phyloP scores from a whole-genome alignment of 2,797 vertebrate genomes.

The Cyprinodon diabolis region DNA sequence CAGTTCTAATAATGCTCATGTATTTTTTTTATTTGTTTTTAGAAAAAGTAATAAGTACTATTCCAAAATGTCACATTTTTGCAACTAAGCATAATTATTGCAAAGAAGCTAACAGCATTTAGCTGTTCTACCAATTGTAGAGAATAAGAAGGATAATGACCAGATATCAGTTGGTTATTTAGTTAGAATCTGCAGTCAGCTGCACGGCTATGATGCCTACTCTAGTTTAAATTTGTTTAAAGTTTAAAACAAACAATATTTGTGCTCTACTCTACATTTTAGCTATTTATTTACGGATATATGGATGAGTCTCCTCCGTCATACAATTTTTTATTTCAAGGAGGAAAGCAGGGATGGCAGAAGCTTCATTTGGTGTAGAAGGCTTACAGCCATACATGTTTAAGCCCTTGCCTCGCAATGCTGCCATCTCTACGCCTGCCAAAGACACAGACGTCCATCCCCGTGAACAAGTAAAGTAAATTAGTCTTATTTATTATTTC shows the following conservation, averaged over 20 bases:
- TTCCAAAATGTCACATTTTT: background rate
- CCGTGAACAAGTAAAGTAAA: too few species aligned
- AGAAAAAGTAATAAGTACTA: background rate
- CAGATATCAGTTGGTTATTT: background rate
- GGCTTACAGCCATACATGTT: too few species aligned
- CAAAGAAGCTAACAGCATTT: background rate
- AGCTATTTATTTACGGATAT: background rate
- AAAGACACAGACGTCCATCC: too few species aligned
- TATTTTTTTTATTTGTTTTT: background rate
- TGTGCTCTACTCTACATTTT: too few species aligned
- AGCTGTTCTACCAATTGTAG: background rate
- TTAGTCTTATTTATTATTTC: too few species aligned
- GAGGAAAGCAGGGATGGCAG: too few species aligned
- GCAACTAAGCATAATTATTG: background rate
- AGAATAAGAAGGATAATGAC: background rate
- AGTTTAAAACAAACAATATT: background rate
- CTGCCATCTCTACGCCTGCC: too few species aligned
- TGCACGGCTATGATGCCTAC: background rate
- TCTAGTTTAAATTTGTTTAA: background rate
- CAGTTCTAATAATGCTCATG: background rate
- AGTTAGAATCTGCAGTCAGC: background rate
- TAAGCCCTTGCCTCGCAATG: too few species aligned
- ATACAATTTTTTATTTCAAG: too few species aligned
- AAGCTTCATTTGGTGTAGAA: too few species aligned
- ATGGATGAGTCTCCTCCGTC: too few species aligned